Evolutionary conservation across 2,888 invertebrate genomes (phyloP), one percentile per base, ranked within the genome.

Genomic region (Thecophora atra): DNA sequence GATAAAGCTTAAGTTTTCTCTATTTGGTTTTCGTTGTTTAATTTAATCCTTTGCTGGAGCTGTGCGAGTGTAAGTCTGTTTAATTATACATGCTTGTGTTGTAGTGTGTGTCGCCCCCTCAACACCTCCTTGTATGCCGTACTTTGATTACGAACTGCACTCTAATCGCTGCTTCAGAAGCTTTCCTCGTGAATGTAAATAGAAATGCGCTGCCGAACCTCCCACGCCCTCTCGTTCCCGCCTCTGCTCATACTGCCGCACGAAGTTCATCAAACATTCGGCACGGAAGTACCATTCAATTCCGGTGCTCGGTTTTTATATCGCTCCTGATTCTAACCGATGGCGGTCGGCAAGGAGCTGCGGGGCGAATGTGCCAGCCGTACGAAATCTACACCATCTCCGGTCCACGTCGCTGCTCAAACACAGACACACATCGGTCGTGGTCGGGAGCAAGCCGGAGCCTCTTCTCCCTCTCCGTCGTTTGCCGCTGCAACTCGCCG

Each of bases 211-310:
- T 54, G n/a, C 11, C 19, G 24, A 11, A 17, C 15, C 15, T 47
- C 47, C 47, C 11, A 5, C n/a, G 19, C 56, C 52, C 17, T 52
- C 52, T 17, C 26, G 24, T 8, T n/a, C 19, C 56, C 13, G 24
- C 7, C 13, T 13, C 13, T 26, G 24, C 19, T 47, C 47, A n/a
- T 13, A 4, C 56, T 5, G 1, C 26, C 19, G 19, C 26, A 21
- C 4, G 56, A 6, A 13, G 8, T 21, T 15, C 26, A 56, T 26
- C 24, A 56, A 21, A n/a, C 21, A 13, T 56, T 24, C 26, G 52
- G 24, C 21, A 26, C 24, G 21, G 56, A 56, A 56, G 26, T 24
- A 28, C 58, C 58, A 28, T 58, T 58, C 58, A 28, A 24, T 58
- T 21, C 17, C 58, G 58, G 26, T 28, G 24, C 21, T 37, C 37